phyloP scores from a whole-genome alignment of 2,113 vertebrate species.

The Perca fluviatilis region DNA sequence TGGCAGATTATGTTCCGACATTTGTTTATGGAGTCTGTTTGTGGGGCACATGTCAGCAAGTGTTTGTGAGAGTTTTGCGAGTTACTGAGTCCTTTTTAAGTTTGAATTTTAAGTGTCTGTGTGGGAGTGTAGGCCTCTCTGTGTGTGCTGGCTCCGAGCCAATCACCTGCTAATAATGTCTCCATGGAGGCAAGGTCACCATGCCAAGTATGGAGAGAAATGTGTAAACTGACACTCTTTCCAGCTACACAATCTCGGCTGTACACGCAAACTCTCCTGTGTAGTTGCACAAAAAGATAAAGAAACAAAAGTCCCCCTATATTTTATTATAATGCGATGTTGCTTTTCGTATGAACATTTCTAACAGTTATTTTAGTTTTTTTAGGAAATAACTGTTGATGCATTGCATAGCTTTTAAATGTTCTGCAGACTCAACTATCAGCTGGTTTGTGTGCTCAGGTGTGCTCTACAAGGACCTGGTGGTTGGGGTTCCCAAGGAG shows the following conservation, averaged over 20 bases:
- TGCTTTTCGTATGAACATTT: neutral
- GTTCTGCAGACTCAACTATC: neutral
- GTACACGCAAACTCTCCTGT: slow-evolving; percentile 1
- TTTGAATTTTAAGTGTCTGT: slow-evolving; percentile 39
- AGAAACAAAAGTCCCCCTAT: neutral
- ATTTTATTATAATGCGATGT: neutral
- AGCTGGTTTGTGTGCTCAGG: slow-evolving; percentile 56
- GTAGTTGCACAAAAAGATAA: neutral
- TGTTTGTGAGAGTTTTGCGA: slow-evolving; percentile 30
- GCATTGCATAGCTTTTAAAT: neutral
- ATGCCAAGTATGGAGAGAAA: slow-evolving; percentile 81
- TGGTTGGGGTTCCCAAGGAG: slow-evolving; percentile 84
- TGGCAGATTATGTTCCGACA: neutral
- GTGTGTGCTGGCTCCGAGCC: slow-evolving; percentile 72
- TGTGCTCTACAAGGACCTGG: slow-evolving; percentile 78
- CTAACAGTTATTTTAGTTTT: neutral
- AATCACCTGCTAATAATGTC: slow-evolving; percentile 85
- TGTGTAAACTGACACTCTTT: slow-evolving; percentile 78
- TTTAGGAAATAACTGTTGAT: neutral
- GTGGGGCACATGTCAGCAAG: neutral
- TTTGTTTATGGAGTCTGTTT: slow-evolving; percentile 3
- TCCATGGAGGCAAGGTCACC: slow-evolving; percentile 73
- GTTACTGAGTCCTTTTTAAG: slow-evolving; percentile 35
- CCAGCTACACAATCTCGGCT: slow-evolving; percentile 29
- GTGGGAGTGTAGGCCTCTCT: slow-evolving; percentile 48